Evolutionary conservation across 2,797 vertebrate genomes (phyloP).

Genomic region (Urosaurus nigricauda): DNA sequence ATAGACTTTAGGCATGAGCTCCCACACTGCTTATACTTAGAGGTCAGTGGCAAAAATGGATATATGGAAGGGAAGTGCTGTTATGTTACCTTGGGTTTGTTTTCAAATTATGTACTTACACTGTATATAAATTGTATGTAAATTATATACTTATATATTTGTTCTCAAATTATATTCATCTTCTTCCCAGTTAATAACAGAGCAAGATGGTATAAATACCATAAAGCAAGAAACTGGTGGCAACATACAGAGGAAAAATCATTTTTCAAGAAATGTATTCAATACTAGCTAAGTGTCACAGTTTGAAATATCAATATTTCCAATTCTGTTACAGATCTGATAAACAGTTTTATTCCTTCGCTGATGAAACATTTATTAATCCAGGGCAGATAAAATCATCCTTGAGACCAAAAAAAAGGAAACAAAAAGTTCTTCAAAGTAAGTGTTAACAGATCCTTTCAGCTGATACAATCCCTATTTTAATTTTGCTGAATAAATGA

Average conservation of each 20-base stretch:
- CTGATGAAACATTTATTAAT: slow-evolving; percentile 21
- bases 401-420: rapidly evolving
- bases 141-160: too few species aligned
- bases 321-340: slow-evolving; percentile 28
- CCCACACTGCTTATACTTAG: background rate
- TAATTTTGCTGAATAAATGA: background rate
- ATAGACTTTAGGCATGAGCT: background rate
- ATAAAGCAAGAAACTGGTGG: rapidly evolving
- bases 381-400: background rate
- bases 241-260: slow-evolving; percentile 38
- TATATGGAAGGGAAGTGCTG: background rate
- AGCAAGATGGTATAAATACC: background rate
- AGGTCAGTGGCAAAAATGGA: background rate
- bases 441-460: slow-evolving; percentile 42
- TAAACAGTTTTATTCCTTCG: slow-evolving; percentile 35
- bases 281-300: background rate
- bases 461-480: background rate
- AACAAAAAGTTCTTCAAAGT: slow-evolving; percentile 27
- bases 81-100: background rate
- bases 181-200: slow-evolving; percentile 17
- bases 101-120: background rate
- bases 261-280: background rate
- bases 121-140: too few species aligned
- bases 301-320: background rate
- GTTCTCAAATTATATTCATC: background rate